Conservation (phyloP, 2,888 invertebrate species). For the Polydesmus complanatus region DNA sequence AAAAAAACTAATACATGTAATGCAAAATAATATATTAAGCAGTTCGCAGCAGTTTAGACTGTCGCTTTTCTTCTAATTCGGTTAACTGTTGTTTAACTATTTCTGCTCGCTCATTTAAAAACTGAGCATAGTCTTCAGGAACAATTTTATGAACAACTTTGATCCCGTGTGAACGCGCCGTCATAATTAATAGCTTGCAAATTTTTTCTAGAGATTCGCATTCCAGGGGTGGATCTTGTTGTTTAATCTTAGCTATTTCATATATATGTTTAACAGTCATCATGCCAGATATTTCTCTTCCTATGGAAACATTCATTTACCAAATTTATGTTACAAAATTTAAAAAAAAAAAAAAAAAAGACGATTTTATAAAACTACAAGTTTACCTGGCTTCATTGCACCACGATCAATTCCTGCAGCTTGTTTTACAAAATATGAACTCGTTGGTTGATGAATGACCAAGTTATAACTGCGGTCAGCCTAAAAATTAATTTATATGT, state of each 20-base stretch:
- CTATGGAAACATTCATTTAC: conserved; percentile 41
- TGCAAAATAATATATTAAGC: conserved; percentile 1
- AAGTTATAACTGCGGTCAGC: conserved; percentile 74
- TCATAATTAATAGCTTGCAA: conserved; percentile 61
- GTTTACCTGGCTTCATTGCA: conserved; percentile 47
- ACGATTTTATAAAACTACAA: not conserved
- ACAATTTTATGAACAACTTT: conserved; percentile 58
- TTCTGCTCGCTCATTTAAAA: conserved; percentile 57
- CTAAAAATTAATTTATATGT: conserved; percentile 25
- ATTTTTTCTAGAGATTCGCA: conserved; percentile 51
- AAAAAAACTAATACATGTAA: not conserved
- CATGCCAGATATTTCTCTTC: conserved; percentile 67
- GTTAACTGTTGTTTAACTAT: conserved; percentile 59
- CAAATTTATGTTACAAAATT: not conserved
- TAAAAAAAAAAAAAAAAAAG: not conserved
- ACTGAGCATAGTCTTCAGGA: conserved; percentile 62
- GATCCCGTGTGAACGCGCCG: conserved; percentile 69
- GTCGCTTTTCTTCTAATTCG: conserved; percentile 63
- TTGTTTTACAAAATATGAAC: conserved; percentile 74
- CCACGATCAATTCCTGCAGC: conserved; percentile 84
- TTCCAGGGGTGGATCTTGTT: conserved; percentile 62
- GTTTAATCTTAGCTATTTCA: conserved; percentile 94
- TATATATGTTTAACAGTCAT: conserved; percentile 88
- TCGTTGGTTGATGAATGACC: conserved; percentile 72
- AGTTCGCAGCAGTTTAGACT: conserved; percentile 77